Conservation (phyloP, 2,888 invertebrate genomes). For the Clistopyga incitator region DNA sequence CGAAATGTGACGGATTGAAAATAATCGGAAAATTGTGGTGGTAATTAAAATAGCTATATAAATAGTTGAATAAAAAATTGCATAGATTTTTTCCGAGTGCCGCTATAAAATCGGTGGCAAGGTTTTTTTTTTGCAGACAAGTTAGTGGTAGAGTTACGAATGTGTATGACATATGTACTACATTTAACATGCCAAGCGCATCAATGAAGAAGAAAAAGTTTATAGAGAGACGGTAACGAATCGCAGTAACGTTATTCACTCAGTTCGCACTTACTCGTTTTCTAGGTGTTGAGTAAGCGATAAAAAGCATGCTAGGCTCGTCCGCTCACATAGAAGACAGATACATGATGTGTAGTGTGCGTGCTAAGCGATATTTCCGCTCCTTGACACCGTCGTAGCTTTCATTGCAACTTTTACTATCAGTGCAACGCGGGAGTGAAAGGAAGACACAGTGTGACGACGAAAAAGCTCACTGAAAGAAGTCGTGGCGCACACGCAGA, state of each 20-base stretch:
- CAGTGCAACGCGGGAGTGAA: slow-evolving; percentile 39
- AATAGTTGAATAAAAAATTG: too few relatives aligned
- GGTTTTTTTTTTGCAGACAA: too few relatives aligned
- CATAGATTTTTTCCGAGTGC: too few relatives aligned
- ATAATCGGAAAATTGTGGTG: too few relatives aligned
- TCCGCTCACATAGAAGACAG: background rate
- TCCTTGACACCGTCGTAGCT: slow-evolving; percentile 24
- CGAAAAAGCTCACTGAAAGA: slow-evolving; percentile 23
- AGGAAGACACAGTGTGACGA: background rate
- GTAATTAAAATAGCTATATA: too few relatives aligned
- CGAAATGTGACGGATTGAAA: too few relatives aligned
- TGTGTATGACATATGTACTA: background rate
- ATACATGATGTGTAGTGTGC: slow-evolving; percentile 5
- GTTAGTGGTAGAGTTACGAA: too few relatives aligned
- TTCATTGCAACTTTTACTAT: slow-evolving; percentile 37
- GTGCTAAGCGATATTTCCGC: slow-evolving; percentile 46
- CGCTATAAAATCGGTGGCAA: too few relatives aligned
- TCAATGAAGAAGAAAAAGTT: background rate
- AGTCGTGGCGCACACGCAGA: slow-evolving; percentile 33
- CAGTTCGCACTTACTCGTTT: slow-evolving; percentile 13
- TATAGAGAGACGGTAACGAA: background rate
- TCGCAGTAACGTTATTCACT: slow-evolving; percentile 20
- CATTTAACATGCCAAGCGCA: background rate
- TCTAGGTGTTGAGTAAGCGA: slow-evolving; percentile 26
- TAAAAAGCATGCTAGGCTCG: slow-evolving; percentile 30